phyloP scores from a whole-genome alignment of 53 echinoderm and acorn worm genomes.

The Hippasteria phrygiana region DNA sequence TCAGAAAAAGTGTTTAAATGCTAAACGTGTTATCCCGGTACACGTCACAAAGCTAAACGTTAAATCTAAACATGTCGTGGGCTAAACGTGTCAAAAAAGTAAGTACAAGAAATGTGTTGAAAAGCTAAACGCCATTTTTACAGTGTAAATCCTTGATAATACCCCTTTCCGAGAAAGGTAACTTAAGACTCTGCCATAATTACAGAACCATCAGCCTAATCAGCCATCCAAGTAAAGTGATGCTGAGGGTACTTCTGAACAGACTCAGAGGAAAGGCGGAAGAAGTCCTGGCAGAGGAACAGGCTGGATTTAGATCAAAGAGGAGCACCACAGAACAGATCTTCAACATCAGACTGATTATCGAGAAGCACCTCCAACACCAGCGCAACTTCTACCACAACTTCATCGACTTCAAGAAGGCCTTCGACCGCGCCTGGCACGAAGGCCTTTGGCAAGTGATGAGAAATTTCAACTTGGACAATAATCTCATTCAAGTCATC shows the following conservation, averaged over 20 bases:
- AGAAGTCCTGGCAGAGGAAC: slow-evolving; percentile 57
- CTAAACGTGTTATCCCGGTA: no score
- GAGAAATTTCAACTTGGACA: slow-evolving; percentile 46
- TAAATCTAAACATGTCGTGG: no score
- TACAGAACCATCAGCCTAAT: no score
- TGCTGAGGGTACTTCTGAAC: slow-evolving; percentile 37
- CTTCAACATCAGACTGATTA: slow-evolving; percentile 20
- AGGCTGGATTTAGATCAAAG: slow-evolving; percentile 60
- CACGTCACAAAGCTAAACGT: no score
- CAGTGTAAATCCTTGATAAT: slow-evolving; percentile 23
- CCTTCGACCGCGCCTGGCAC: slow-evolving; percentile 46
- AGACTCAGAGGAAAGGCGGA: slow-evolving; percentile 42
- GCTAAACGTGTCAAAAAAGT: no score
- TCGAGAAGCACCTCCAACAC: slow-evolving; percentile 31
- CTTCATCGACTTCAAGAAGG: slow-evolving; percentile 54
- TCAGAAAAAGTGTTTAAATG: no score
- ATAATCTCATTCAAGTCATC: slow-evolving; percentile 29
- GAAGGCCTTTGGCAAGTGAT: slow-evolving; percentile 35
- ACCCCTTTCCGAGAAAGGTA: no score
- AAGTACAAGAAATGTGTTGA: no score
- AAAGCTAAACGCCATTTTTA: no score
- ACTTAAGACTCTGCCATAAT: no score
- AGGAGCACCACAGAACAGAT: slow-evolving; percentile 45
- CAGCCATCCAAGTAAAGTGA: slow-evolving; percentile 20
- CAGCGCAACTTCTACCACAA: slow-evolving; percentile 11